phyloP scores from a whole-genome alignment of 1,140 invertebrate genomes.

The Augochlora pura region DNA sequence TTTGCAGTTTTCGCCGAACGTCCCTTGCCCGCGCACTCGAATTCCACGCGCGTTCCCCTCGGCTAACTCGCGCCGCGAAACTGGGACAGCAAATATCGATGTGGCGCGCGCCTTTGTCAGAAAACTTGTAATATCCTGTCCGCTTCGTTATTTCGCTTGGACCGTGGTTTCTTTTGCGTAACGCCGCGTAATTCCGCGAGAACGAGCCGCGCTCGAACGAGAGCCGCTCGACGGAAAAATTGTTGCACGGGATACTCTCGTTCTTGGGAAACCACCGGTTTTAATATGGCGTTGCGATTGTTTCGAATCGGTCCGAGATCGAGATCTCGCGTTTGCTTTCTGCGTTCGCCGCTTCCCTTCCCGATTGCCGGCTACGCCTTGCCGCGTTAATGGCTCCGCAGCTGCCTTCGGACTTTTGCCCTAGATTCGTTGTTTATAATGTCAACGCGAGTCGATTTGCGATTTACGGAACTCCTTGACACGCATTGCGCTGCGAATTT shows the following conservation, averaged over 20 bases:
- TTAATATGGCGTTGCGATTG: neutral
- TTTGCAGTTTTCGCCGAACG: neutral
- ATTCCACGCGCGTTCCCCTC: neutral
- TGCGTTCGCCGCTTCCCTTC: no score
- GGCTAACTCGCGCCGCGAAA: neutral
- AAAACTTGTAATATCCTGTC: conserved; percentile 29
- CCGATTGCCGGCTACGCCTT: no score
- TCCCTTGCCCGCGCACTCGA: neutral
- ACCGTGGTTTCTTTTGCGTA: neutral
- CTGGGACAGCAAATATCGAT: conserved; percentile 10
- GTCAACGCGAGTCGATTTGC: no score
- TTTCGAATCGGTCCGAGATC: neutral
- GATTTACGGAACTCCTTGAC: no score
- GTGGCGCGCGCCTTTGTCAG: neutral
- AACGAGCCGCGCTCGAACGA: neutral
- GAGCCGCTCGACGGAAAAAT: neutral
- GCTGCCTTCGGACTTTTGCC: no score
- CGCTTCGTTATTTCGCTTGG: neutral
- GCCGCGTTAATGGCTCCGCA: no score
- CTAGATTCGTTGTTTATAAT: no score
- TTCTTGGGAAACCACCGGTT: neutral
- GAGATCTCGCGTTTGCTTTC: no score
- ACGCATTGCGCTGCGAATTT: no score
- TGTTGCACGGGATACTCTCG: no score
- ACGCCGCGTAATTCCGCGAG: neutral